phyloP scores from a whole-genome alignment of 2,888 invertebrate species.

The Andrena minutula region DNA sequence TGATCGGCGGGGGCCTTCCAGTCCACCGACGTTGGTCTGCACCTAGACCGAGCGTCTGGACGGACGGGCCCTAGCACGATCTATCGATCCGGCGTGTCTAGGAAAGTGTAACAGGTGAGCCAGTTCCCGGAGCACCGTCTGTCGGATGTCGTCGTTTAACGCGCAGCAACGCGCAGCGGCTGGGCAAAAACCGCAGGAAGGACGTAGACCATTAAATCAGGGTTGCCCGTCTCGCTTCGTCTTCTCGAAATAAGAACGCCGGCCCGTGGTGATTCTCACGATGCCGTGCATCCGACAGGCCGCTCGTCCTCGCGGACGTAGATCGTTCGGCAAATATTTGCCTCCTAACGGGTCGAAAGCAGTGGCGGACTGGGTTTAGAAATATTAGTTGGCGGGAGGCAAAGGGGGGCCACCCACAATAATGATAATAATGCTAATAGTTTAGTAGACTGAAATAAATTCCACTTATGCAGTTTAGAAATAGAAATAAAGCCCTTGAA shows the following conservation, averaged over 20 bases:
- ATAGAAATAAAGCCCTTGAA: too few relatives aligned
- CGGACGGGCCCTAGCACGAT: not conserved
- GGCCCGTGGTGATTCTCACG: constrained; percentile 61
- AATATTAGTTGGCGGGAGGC: too few relatives aligned
- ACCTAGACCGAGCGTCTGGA: not conserved
- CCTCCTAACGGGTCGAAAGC: not conserved
- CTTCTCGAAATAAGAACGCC: constrained; percentile 33
- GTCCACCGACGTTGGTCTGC: not conserved
- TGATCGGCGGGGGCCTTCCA: not conserved
- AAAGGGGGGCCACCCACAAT: too few relatives aligned
- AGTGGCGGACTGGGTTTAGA: not conserved
- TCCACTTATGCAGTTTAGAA: too few relatives aligned
- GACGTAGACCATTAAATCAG: constrained; percentile 68
- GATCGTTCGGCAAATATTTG: not conserved
- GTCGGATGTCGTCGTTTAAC: constrained; percentile 66
- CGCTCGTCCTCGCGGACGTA: not conserved
- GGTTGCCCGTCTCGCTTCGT: constrained; percentile 42
- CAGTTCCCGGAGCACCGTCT: constrained; percentile 35
- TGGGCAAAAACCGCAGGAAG: constrained; percentile 67
- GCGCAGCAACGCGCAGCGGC: constrained; percentile 19
- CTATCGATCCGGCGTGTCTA: constrained; percentile 17
- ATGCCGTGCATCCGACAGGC: constrained; percentile 5
- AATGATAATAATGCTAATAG: too few relatives aligned
- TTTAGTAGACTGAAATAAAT: too few relatives aligned
- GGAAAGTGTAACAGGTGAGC: constrained; percentile 63